Evolutionary conservation across 2,113 vertebrate species (phyloP), one percentile per base, ranked within the genome.

Genomic region (Pituophis catenifer): DNA sequence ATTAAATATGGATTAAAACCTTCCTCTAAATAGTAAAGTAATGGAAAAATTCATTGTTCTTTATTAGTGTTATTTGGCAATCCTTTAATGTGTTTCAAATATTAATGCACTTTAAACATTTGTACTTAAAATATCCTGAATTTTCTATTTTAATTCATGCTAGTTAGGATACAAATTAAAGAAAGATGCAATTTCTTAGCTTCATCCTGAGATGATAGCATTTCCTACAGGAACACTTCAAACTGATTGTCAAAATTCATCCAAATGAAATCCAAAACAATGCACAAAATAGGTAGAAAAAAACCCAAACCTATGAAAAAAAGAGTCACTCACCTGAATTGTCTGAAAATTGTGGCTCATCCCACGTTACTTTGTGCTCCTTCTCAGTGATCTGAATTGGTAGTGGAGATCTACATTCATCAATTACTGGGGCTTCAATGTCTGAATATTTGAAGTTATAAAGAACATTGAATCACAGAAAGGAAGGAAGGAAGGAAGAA

Each of bases 311-410:
- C 17, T 81, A 44, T 70, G 48, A 8, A 65, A 70, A 15, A 65
- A 23, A 54, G 7, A 54, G 7, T 50, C 0, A 21, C 96, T 97
- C 96, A 99, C 99, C 99, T 96, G 99, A 99, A 96, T 99, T 99
- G 97, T 99, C 99, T 89, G 99, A 99, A 98, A 99, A 99, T 96
- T 99, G 98, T 65, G 99, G 99, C 93, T 99, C 98, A 90, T 99
- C 99, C 99, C 99, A 99, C 9, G 90, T 96, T 0, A 94, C 98
- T 7, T 96, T 94, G 10, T 98, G 97, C 90, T 98, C 97, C 10
- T 95, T 95, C 93, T 98, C 98, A 75, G 97, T 94, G 91, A 98
- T 98, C 95, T 98, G 98, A 89, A 99, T 5, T 0, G 98, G 96
- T 89, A 98, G 98, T 7, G 99, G 99, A 17, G 99, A 99, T 95